A percentile compares a stretch with the other conserved stretches of the same genome.
Evolutionary conservation across 2,113 vertebrate genomes (phyloP).

Genomic region (Odontophorus gujanensis): DNA sequence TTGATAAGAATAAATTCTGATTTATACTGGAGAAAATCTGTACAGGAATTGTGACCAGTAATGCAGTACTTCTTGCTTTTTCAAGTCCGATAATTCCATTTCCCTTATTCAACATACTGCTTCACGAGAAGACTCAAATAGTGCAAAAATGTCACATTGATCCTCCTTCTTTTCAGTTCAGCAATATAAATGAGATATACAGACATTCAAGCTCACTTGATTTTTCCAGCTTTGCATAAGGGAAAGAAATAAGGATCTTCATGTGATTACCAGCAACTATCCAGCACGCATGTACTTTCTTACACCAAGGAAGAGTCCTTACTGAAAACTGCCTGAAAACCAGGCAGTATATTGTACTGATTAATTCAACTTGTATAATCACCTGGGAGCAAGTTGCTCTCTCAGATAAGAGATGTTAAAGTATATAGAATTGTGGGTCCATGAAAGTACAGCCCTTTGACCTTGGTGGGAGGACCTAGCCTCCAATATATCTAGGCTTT

Average conservation of each 20-base stretch:
- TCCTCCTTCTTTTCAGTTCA: not conserved
- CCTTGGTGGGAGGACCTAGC: not conserved
- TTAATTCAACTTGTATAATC: not conserved
- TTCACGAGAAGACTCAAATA: not conserved
- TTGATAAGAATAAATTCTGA: not conserved
- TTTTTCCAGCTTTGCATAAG: not conserved
- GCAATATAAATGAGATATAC: not conserved
- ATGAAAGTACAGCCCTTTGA: not conserved
- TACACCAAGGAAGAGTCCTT: not conserved
- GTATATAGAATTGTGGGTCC: not conserved
- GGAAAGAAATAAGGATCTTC: not conserved
- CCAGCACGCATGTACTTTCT: not conserved
- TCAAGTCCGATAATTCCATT: not conserved
- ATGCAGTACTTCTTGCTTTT: not conserved
- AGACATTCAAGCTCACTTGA: not conserved
- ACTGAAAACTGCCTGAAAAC: not conserved
- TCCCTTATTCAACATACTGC: not conserved
- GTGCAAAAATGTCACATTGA: not conserved
- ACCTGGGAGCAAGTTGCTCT: not conserved
- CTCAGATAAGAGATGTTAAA: constrained; percentile 31
- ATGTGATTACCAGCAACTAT: not conserved
- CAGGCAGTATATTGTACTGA: not conserved
- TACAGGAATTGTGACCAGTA: not conserved
- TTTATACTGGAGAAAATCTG: not conserved
- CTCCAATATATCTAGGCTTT: not conserved